A percentile compares a stretch with the other conserved stretches of the same genome.
Conservation (phyloP, 2,888 invertebrate species). For the Cantharis rufa region DNA sequence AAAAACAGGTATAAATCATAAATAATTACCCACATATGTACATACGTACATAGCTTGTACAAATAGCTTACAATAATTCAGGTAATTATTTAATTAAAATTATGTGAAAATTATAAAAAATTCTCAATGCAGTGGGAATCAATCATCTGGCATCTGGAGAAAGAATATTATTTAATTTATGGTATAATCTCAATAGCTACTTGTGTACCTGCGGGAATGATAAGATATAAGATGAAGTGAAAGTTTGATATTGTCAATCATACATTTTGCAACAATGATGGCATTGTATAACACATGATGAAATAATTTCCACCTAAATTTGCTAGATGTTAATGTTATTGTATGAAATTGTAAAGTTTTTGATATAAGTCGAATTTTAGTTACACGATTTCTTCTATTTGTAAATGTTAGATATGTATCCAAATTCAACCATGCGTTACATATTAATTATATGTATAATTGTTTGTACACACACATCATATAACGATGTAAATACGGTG, state of each 20-base stretch:
- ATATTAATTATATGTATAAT: slow-evolving; percentile 50
- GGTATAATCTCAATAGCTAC: background rate
- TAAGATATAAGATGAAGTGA: background rate
- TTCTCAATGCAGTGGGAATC: background rate
- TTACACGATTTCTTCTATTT: slow-evolving; percentile 35
- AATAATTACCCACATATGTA: background rate
- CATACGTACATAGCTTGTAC: background rate
- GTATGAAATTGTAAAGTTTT: background rate
- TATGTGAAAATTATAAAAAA: background rate
- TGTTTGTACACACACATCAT: slow-evolving; percentile 45
- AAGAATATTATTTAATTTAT: background rate
- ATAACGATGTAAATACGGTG: slow-evolving; percentile 34
- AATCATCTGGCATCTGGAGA: background rate
- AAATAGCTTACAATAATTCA: background rate
- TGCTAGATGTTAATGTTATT: background rate
- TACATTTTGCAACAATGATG: background rate
- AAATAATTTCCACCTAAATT: background rate
- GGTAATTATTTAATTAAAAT: background rate
- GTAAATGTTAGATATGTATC: slow-evolving; percentile 45
- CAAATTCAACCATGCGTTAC: slow-evolving; percentile 43
- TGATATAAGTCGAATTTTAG: background rate
- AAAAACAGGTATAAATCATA: background rate
- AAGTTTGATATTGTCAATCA: background rate
- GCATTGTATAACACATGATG: background rate
- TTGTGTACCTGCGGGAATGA: background rate